Percentiles rank a stretch among this genome's conserved stretches.
Evolutionary conservation across 2,888 invertebrate species (phyloP).

Genomic region (Apodemia duryi): DNA sequence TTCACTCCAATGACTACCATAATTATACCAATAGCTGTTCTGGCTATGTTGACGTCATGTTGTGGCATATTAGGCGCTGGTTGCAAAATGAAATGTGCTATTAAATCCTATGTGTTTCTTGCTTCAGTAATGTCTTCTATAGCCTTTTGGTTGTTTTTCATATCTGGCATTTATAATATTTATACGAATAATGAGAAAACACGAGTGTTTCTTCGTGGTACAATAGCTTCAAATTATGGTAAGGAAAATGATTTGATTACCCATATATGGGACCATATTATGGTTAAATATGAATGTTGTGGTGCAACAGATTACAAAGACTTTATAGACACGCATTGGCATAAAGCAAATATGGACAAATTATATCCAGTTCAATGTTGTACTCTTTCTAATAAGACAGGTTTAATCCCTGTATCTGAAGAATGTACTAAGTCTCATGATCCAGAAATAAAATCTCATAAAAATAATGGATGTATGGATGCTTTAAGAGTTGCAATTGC

Average conservation of each 20-base stretch:
- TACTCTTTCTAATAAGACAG: conserved; percentile 44
- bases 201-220: conserved; percentile 39
- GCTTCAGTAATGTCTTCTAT: conserved; percentile 45
- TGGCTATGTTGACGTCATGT: conserved; percentile 59
- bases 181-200: conserved; percentile 52
- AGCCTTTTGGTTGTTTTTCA: conserved; percentile 57
- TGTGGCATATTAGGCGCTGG: conserved; percentile 66
- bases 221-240: conserved; percentile 51
- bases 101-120: conserved; percentile 61
- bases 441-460: conserved; percentile 35
- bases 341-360: conserved; percentile 40
- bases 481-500: conserved; percentile 45
- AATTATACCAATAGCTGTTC: conserved; percentile 46
- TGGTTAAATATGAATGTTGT: conserved; percentile 63
- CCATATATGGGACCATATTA: conserved; percentile 53
- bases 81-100: conserved; percentile 59
- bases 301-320: conserved; percentile 53
- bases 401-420: conserved; percentile 43
- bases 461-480: conserved; percentile 50
- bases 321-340: conserved; percentile 54
- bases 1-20: conserved; percentile 54
- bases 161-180: conserved; percentile 58
- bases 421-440: conserved; percentile 44
- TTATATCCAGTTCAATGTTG: conserved; percentile 61
- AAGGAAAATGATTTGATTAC: conserved; percentile 58